These are phyloP conservation scores for Saguinus imperator DNA, from an alignment of 2,113 vertebrate genomes.

Conservation along the genomic window DNA sequence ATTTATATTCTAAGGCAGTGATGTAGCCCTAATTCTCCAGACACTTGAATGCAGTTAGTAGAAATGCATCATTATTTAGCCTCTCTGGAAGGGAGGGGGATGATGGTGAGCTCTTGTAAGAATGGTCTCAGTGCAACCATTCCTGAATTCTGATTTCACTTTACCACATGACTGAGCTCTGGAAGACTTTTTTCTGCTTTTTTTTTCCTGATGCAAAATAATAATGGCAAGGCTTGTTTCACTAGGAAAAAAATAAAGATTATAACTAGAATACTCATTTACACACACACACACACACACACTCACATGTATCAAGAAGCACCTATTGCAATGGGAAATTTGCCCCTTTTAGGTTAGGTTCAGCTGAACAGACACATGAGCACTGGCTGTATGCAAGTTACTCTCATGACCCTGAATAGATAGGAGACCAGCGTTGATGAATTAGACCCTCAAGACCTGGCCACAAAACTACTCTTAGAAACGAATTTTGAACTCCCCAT, in stretches of 20 bases:
- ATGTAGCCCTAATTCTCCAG: slow-evolving; percentile 43
- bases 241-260: slow-evolving; percentile 26
- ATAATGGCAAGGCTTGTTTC: neutral
- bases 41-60: neutral
- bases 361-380: neutral
- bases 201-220: neutral
- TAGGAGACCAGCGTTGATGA: neutral
- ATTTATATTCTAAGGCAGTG: slow-evolving; percentile 57
- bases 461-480: neutral
- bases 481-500: neutral
- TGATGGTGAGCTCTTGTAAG: neutral
- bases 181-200: neutral
- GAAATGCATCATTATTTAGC: slow-evolving; percentile 17
- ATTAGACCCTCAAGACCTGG: neutral
- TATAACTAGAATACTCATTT: neutral
- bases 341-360: neutral
- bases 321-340: neutral
- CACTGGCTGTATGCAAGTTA: neutral
- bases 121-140: neutral
- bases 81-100: neutral
- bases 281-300: neutral
- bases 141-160: slow-evolving; percentile 39
- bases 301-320: neutral
- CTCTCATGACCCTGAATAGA: neutral
- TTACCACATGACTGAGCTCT: neutral